Evolutionary conservation across 2,888 invertebrate genomes (phyloP), one percentile per base, ranked within the genome.

Genomic region (Clusia tigrina): DNA sequence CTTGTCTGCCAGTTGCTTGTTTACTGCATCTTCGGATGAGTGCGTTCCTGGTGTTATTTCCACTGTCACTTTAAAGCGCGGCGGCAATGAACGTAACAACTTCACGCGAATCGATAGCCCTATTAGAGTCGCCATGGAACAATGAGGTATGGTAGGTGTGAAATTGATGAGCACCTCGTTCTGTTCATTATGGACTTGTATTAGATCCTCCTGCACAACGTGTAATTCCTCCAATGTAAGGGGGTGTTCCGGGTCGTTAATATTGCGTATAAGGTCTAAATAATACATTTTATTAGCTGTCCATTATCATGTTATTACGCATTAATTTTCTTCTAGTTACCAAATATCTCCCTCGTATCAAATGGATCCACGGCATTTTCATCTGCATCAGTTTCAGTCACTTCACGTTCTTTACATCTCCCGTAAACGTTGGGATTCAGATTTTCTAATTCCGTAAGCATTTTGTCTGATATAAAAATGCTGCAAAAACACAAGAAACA

Each of bases 81-180:
- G 85, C 0, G 96, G 96, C 3, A 97, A 83, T 0, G 92, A 90
- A 65, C 98, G 86, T 23, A 97, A 85, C 5, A 99, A 85, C 79
- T 96, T 95, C 0, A 98, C 97, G 52, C 95, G 86, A 71, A 99
- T 97, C 0, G 96, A 94, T 0, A 99, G 86, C 1, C 98, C 94
- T 67, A 89, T 83, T 38, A 99, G 84, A 0, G 98, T 97, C 1
- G 98, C 98, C 97, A 98, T 96, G 73, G 96, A 96, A 78, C 99
- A 99, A 78, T 99, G 98, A 0, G 98, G 98, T 73, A 99, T 98
- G 0, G 99, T 99, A 0, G 99, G 99, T 0, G 98, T 98, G 83
- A 96, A 99, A 65, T 89, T 86, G 0, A 99, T 88, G 70, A 88
- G 85, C 0, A 97, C 89, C 9, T 83, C 85, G 77, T 91, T 94